Percentiles rank a stretch among this genome's conserved stretches.
Conservation (phyloP, 2,113 vertebrate species). For the Chaetodon auriga region DNA sequence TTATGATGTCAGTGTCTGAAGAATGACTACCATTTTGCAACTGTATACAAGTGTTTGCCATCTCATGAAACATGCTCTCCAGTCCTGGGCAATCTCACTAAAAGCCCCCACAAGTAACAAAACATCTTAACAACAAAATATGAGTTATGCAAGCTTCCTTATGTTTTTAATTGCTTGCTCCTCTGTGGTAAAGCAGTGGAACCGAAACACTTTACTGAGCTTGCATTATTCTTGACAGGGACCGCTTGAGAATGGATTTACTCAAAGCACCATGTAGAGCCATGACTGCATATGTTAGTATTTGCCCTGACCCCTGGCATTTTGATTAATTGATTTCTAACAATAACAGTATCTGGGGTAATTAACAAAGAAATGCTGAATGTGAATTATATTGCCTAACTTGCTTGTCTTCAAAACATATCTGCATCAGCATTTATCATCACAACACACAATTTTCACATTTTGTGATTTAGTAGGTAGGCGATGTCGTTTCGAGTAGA, state of each 20-base stretch:
- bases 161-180: not conserved
- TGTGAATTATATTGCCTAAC: not conserved
- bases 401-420: not conserved
- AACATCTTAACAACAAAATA: not conserved
- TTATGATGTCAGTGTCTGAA: not conserved
- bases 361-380: not conserved
- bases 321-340: not conserved
- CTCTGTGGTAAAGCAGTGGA: not conserved
- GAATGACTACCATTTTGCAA: not conserved
- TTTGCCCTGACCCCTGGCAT: not conserved
- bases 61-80: constrained; percentile 1
- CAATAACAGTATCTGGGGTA: not conserved
- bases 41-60: not conserved
- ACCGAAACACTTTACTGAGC: not conserved
- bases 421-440: not conserved
- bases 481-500: not conserved
- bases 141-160: not conserved
- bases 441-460: not conserved
- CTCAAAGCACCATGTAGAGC: not conserved
- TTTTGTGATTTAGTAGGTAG: too few relatives aligned
- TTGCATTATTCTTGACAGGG: not conserved
- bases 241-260: not conserved
- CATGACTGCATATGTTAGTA: not conserved
- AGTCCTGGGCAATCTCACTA: not conserved
- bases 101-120: constrained; percentile 8